These are phyloP conservation scores for Oncorhynchus mykiss DNA, from an alignment of 2,113 vertebrate species.

Conservation along the genomic window DNA sequence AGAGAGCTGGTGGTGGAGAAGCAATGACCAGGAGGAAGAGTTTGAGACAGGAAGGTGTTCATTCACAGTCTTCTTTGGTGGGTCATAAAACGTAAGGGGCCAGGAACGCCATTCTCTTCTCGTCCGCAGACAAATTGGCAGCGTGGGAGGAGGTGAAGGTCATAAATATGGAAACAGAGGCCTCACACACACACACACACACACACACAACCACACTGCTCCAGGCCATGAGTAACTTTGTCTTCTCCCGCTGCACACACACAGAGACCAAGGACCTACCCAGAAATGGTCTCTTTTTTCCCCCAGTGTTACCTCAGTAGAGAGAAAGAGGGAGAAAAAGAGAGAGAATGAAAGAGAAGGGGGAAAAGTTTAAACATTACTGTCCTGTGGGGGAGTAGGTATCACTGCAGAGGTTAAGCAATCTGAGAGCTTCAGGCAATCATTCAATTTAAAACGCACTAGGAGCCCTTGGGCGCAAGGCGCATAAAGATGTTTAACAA, in stretches of 20 bases:
- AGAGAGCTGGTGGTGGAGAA: background rate
- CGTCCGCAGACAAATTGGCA: constrained; percentile 60
- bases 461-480: constrained; percentile 64
- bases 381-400: constrained; percentile 55
- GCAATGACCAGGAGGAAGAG: no score
- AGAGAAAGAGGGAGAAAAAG: background rate
- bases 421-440: constrained; percentile 75
- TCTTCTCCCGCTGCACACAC: constrained; percentile 19
- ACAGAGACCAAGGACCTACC: constrained; percentile 39
- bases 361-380: constrained; percentile 70
- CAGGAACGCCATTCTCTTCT: constrained; percentile 39
- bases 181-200: constrained; percentile 34
- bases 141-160: constrained; percentile 65
- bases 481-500: constrained; percentile 75
- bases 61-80: no score
- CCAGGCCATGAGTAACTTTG: constrained; percentile 40
- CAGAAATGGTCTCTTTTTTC: constrained; percentile 35
- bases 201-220: constrained; percentile 19
- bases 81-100: no score
- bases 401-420: constrained; percentile 73
- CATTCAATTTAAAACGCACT: constrained; percentile 78
- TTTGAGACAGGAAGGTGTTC: no score
- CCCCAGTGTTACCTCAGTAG: constrained; percentile 40
- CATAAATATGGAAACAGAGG: constrained; percentile 74
- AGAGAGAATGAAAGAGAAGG: background rate